Evolutionary conservation across 2,888 invertebrate genomes (phyloP), one percentile per base, ranked within the genome.

Genomic region (Empis livida): DNA sequence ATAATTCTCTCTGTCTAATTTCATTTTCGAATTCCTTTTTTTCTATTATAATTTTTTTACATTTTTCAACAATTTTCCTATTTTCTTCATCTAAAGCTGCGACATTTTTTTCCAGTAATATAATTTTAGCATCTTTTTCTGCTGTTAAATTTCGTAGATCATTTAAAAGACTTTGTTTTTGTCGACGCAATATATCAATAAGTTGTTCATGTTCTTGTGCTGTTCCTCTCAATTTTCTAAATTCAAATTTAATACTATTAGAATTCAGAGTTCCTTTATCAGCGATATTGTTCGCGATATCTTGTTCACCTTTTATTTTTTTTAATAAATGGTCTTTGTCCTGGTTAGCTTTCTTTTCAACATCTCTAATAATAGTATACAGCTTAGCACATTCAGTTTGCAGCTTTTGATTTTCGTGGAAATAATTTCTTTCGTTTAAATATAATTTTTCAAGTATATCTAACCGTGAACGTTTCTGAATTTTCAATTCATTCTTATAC

Each of bases 401-500:
- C 14, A 67, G 50, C 16, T 58, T 55, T 47, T 67, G 68, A 49
- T 62, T 67, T 30, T 67, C 66, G 20, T 61, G 50, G 53, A 65
- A 60, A 40, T 60, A 67, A n/a, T 61, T 65, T 1, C 68, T 55
- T 44, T 67, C 68, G 47, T 65, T 65, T 0, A 61, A 54, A 50
- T 67, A 68, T 13, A 67, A 53, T 4, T 63, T 63, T 45, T 67
- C 68, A 1, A 67, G 50, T 0, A 63, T 61, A 42, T 65, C 64
- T 15, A 68, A 51, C 0, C 65, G 57, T 5, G 55, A 59, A 10
- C 57, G 58, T 43, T 65, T 65, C 39, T 67, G 67, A 6, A 56
- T 52, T 16, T 59, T 59, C 3, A 67, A 44, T 41, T 67, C 67
- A 40, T 59, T 58, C 42, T 64, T 67, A 51, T 67, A 67, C 68